These are phyloP conservation scores for Scrobipalpa atriplicella DNA, from an alignment of 2,888 invertebrate species.

Conservation along the genomic window DNA sequence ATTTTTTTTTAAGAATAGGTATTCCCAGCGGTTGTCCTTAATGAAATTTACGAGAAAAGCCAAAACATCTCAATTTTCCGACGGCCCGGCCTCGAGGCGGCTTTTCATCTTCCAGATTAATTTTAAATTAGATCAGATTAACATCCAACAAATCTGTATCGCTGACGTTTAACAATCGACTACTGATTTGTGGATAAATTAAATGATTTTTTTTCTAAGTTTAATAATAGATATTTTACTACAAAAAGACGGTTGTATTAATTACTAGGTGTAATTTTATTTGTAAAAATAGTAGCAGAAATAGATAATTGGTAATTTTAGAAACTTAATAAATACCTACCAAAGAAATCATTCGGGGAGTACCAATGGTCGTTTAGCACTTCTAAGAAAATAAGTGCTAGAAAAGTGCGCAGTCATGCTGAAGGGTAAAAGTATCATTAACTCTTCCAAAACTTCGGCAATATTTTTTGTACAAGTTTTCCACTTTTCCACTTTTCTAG, in stretches of 20 bases:
- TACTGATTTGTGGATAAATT: slow-evolving; percentile 31
- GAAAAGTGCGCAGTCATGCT: slow-evolving; percentile 3
- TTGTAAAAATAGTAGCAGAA: no score
- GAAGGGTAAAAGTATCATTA: slow-evolving; percentile 15
- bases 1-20: slow-evolving; percentile 55
- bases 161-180: slow-evolving; percentile 56
- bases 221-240: neutral
- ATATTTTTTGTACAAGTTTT: slow-evolving; percentile 16
- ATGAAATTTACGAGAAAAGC: slow-evolving; percentile 64
- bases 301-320: no score
- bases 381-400: neutral
- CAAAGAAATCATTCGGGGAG: no score
- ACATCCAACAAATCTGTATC: slow-evolving; percentile 60
- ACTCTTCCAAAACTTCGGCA: slow-evolving; percentile 13
- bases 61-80: slow-evolving; percentile 61
- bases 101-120: slow-evolving; percentile 73
- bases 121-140: slow-evolving; percentile 76
- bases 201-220: neutral
- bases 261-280: no score
- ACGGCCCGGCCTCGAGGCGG: slow-evolving; percentile 40
- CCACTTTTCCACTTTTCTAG: slow-evolving; percentile 16
- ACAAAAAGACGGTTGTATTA: no score
- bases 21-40: slow-evolving; percentile 54
- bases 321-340: no score
- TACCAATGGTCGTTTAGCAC: neutral